Evolutionary conservation across 2,113 vertebrate species (phyloP).

Genomic region (Oryzias curvinotus): DNA sequence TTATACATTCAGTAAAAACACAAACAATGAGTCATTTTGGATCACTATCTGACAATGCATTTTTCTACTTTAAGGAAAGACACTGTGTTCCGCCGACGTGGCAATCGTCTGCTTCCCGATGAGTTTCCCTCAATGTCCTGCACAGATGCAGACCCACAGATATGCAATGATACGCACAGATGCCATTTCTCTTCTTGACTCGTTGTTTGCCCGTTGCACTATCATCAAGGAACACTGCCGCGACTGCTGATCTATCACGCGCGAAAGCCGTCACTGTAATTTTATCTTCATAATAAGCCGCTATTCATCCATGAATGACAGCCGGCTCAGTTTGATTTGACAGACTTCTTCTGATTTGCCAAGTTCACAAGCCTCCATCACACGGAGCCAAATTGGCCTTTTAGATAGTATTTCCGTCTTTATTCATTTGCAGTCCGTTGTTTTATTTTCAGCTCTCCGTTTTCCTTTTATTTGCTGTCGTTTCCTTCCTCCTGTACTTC

Average conservation of each 20-base stretch:
- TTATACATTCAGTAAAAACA: neutral
- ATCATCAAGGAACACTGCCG: slow-evolving; percentile 43
- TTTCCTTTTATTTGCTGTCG: slow-evolving; percentile 28
- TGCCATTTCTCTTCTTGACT: slow-evolving; percentile 18
- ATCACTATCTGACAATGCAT: slow-evolving; percentile 15
- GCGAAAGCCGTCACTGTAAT: slow-evolving; percentile 38
- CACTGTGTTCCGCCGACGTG: neutral
- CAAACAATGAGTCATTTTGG: slow-evolving; percentile 5
- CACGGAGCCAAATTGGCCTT: slow-evolving; percentile 31
- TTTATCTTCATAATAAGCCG: slow-evolving; percentile 59
- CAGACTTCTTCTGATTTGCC: slow-evolving; percentile 61
- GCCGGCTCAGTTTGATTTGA: slow-evolving; percentile 58
- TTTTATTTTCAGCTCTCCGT: slow-evolving; percentile 48
- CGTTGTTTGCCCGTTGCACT: slow-evolving; percentile 50
- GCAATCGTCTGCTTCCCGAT: neutral
- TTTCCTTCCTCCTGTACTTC: slow-evolving; percentile 44
- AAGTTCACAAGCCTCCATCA: slow-evolving; percentile 35
- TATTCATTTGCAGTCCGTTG: slow-evolving; percentile 53
- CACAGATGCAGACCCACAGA: neutral
- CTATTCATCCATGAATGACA: slow-evolving; percentile 64
- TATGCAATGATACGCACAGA: slow-evolving; percentile 1
- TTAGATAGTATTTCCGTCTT: slow-evolving; percentile 39
- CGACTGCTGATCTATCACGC: slow-evolving; percentile 50
- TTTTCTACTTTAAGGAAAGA: slow-evolving; percentile 8
- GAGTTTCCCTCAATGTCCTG: neutral